Conservation (phyloP, 2,888 invertebrate species). For the Myopa tessellatipennis region DNA sequence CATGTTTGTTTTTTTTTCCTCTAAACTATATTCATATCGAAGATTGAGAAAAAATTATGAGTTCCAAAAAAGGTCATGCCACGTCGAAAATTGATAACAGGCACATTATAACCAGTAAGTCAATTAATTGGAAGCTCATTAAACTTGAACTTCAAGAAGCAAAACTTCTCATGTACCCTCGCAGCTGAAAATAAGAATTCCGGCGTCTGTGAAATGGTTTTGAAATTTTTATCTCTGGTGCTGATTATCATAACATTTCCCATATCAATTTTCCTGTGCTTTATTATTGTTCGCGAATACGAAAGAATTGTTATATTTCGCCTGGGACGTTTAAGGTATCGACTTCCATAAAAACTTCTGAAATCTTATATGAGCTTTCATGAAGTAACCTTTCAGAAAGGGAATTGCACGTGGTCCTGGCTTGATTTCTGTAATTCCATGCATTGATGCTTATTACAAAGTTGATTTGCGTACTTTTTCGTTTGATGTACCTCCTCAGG, state of each 20-base stretch:
- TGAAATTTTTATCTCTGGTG: conserved; percentile 52
- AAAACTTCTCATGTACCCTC: neutral
- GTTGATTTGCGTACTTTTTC: conserved; percentile 73
- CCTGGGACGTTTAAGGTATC: conserved; percentile 68
- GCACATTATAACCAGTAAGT: conserved; percentile 24
- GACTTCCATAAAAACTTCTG: neutral
- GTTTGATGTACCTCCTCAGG: conserved; percentile 74
- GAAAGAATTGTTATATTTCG: conserved; percentile 75
- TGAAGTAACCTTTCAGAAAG: neutral
- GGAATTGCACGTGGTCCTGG: conserved; percentile 70
- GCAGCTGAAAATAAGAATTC: conserved; percentile 38
- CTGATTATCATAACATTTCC: conserved; percentile 58
- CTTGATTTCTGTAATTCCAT: conserved; percentile 74
- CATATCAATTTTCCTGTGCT: conserved; percentile 55
- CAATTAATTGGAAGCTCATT: neutral
- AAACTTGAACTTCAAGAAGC: neutral
- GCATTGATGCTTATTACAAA: conserved; percentile 71
- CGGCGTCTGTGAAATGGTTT: conserved; percentile 47
- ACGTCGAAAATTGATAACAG: neutral
- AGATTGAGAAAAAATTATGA: neutral
- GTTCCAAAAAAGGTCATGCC: neutral
- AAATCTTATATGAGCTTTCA: neutral
- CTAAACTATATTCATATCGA: too few relatives aligned
- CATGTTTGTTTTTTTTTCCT: neutral
- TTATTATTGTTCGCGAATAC: conserved; percentile 71